phyloP scores from a whole-genome alignment of 2,888 invertebrate genomes.

The Noctuana brunneofusca region DNA sequence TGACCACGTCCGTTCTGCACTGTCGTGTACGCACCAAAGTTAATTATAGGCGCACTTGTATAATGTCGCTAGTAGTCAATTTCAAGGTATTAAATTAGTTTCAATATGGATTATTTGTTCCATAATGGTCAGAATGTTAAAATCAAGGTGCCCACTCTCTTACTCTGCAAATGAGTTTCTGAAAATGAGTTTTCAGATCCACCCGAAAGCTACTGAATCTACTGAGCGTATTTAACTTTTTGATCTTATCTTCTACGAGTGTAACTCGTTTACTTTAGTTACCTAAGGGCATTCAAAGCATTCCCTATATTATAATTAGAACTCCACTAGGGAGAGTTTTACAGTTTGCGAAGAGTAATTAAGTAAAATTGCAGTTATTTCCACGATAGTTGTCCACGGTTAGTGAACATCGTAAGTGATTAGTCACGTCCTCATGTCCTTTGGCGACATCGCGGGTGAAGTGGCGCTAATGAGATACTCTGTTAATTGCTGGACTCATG shows the following conservation, averaged over 20 bases:
- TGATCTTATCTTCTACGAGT: no score
- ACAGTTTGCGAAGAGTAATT: slow-evolving; percentile 5
- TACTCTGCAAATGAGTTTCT: no score
- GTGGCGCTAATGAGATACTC: slow-evolving; percentile 12
- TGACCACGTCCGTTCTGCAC: slow-evolving; percentile 7
- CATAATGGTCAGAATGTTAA: no score
- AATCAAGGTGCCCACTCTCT: no score
- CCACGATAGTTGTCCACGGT: slow-evolving; percentile 6
- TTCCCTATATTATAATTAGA: background rate
- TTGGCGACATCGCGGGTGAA: slow-evolving; percentile 3
- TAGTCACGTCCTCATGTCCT: slow-evolving; percentile 18
- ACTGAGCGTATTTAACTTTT: no score
- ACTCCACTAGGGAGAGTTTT: background rate
- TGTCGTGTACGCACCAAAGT: slow-evolving; percentile 21
- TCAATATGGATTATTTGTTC: no score
- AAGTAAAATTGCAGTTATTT: slow-evolving; percentile 10
- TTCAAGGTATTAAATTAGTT: background rate
- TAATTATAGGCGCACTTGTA: slow-evolving; percentile 11
- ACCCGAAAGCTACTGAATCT: no score
- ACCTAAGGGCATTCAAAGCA: background rate
- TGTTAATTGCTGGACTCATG: slow-evolving; percentile 12
- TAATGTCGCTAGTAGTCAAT: background rate
- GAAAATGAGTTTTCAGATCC: no score
- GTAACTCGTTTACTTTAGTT: no score
- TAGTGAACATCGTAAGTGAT: slow-evolving; percentile 20